phyloP scores from a whole-genome alignment of 2,888 invertebrate genomes.

The Venusia cambrica region DNA sequence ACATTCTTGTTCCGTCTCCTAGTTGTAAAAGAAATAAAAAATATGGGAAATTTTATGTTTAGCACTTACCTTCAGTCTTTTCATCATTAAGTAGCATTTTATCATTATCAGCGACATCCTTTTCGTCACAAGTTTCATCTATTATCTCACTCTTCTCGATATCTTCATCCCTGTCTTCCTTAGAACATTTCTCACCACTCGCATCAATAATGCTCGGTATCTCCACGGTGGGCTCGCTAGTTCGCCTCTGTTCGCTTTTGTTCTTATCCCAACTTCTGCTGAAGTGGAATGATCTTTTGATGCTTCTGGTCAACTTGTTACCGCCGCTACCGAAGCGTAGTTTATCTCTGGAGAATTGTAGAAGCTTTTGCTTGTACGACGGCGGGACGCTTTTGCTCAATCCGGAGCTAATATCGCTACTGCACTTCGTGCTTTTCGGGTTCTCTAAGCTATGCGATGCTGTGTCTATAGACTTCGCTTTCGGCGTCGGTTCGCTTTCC shows the following conservation, averaged over 20 bases:
- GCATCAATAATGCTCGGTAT: conserved; percentile 47
- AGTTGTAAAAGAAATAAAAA: too few species aligned
- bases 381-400: conserved; percentile 77
- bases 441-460: conserved; percentile 72
- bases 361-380: conserved; percentile 72
- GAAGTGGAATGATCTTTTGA: conserved; percentile 73
- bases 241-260: conserved; percentile 65
- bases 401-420: conserved; percentile 64
- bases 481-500: conserved; percentile 46
- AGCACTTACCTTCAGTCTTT: conserved; percentile 56
- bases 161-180: conserved; percentile 70
- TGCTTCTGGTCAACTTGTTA: conserved; percentile 69
- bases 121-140: conserved; percentile 63
- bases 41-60: conserved; percentile 1
- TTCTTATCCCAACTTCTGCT: conserved; percentile 72
- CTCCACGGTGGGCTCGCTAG: conserved; percentile 69
- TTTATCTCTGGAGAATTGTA: conserved; percentile 75
- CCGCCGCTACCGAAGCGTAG: conserved; percentile 71
- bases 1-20: too few species aligned
- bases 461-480: conserved; percentile 58
- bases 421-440: conserved; percentile 67
- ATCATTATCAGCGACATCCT: conserved; percentile 68
- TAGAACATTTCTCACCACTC: conserved; percentile 51
- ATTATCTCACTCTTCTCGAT: conserved; percentile 69
- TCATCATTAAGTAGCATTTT: conserved; percentile 51